A percentile compares a stretch with the other conserved stretches of the same genome.
phyloP scores from a whole-genome alignment of 2,888 invertebrate genomes.

The Eupithecia vulgata region DNA sequence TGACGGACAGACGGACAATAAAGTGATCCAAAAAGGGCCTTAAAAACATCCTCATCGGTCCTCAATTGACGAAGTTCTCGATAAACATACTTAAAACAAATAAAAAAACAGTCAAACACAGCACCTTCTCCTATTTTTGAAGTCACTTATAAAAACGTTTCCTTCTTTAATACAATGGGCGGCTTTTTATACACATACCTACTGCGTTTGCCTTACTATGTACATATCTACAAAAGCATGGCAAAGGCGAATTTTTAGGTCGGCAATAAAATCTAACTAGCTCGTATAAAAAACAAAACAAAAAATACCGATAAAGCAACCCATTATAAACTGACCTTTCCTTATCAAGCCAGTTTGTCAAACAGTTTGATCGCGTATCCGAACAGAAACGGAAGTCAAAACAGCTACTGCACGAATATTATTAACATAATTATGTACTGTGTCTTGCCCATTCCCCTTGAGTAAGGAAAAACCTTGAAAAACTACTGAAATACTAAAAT shows the following conservation, averaged over 20 bases:
- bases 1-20: too few species aligned
- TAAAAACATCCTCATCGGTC: too few species aligned
- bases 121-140: too few species aligned
- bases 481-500: slow-evolving; percentile 31
- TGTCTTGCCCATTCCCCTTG: slow-evolving; percentile 44
- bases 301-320: slow-evolving; percentile 5
- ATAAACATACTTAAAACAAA: too few species aligned
- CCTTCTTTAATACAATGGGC: too few species aligned
- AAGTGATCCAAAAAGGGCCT: too few species aligned
- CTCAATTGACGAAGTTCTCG: too few species aligned
- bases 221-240: neutral
- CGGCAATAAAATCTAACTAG: neutral
- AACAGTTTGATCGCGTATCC: slow-evolving; percentile 32
- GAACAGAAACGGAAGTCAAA: slow-evolving; percentile 40
- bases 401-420: slow-evolving; percentile 39
- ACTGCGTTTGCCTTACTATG: too few species aligned
- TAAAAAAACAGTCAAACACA: too few species aligned
- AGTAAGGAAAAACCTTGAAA: slow-evolving; percentile 6
- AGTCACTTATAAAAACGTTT: too few species aligned
- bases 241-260: neutral
- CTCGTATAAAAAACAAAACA: neutral
- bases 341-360: slow-evolving; percentile 33
- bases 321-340: slow-evolving; percentile 27
- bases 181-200: too few species aligned
- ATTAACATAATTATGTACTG: slow-evolving; percentile 46